A percentile compares a stretch with the other conserved stretches of the same genome.
phyloP scores from a whole-genome alignment of 2,888 invertebrate genomes.

The Cartodere bifasciata region DNA sequence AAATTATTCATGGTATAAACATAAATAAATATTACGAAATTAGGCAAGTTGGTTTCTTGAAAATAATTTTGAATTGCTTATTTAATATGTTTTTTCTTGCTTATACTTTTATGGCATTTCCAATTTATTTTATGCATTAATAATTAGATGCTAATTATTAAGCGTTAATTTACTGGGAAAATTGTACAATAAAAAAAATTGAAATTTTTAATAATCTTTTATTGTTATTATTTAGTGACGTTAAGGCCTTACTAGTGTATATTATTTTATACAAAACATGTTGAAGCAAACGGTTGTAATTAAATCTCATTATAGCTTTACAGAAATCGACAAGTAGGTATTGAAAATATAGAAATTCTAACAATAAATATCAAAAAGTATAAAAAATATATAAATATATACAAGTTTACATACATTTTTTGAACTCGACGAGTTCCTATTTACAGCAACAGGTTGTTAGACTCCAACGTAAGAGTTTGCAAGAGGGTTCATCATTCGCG shows the following conservation, averaged over 20 bases:
- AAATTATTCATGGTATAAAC: no score
- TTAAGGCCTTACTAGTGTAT: neutral
- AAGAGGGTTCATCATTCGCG: constrained; percentile 17
- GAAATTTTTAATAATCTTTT: neutral
- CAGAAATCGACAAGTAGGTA: constrained; percentile 16
- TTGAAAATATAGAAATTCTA: constrained; percentile 16
- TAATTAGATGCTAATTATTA: no score
- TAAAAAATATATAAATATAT: constrained; percentile 25
- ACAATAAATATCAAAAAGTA: constrained; percentile 26
- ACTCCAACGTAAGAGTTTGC: constrained; percentile 23
- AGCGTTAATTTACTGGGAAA: no score
- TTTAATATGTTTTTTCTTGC: no score
- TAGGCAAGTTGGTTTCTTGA: no score
- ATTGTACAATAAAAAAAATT: no score
- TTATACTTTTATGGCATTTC: no score
- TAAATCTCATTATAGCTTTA: constrained; percentile 6
- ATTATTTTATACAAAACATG: neutral
- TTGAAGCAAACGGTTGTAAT: constrained; percentile 1
- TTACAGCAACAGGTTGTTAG: constrained; percentile 26
- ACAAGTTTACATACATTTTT: constrained; percentile 25
- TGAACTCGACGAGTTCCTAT: constrained; percentile 30
- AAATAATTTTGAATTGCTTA: no score
- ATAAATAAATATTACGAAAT: no score
- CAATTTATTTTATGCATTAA: no score
- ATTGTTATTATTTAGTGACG: neutral